Evolutionary conservation across 2,888 invertebrate species (phyloP), one percentile per base, ranked within the genome.

Genomic region (Ctena decussata): DNA sequence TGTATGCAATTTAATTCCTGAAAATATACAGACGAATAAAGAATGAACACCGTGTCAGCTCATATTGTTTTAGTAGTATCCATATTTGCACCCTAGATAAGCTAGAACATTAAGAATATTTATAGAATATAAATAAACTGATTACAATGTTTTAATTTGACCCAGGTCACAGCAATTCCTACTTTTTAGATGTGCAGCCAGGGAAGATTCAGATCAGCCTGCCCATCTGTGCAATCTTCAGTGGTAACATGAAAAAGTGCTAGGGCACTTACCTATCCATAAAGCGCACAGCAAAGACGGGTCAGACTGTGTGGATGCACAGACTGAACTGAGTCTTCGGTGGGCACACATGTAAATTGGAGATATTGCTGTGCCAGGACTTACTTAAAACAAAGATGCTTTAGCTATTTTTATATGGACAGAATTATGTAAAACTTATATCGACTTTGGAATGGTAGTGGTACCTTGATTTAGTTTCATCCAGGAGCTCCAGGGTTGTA

Each of bases 401-500:
- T n/a, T n/a, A n/a, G n/a, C n/a, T n/a, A n/a, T n/a, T 41, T 41
- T 41, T 41, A 41, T 41, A 41, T 41, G 41, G 41, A 41, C 41
- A 15, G 41, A 41, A 41, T 41, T 41, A 41, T 41, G 41, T 11
- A 41, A 15, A 41, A 41, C 41, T 11, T 41, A 41, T 15, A 11
- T 41, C 15, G 41, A 41, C 41, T 41, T 41, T 41, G 41, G 41
- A 41, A 41, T 41, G 41, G 15, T 41, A 41, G 6, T 41, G 41
- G 41, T 41, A 41, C 57, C 57, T 57, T 3, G 2, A 8, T 24
- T 24, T 27, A 15, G 27, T 24, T n/a, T 57, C 27, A 24, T 57
- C 27, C 6, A 57, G 27, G 24, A 57, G 27, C 57, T 86, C 84
- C 0, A 78, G 57, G 2, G 80, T 81, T 15, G 72, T 18, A 24